phyloP scores from a whole-genome alignment of 2,797 vertebrate genomes.

The Leucoraja ocellata region DNA sequence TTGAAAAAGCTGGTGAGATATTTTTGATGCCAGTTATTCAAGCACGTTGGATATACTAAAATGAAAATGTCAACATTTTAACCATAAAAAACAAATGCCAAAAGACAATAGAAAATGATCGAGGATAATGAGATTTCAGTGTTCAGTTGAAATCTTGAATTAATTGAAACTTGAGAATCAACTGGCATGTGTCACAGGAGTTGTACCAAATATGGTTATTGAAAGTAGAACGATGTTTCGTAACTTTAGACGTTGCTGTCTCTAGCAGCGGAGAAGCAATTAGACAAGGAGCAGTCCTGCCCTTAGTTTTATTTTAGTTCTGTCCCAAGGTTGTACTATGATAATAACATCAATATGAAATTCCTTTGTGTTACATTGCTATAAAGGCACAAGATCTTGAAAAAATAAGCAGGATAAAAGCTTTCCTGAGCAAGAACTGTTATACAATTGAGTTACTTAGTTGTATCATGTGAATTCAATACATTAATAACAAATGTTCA shows the following conservation, averaged over 20 bases:
- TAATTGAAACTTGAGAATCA: neutral
- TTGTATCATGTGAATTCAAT: neutral
- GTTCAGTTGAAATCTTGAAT: neutral
- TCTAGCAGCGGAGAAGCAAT: neutral
- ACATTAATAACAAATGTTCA: neutral
- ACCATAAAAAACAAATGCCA: neutral
- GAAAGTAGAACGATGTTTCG: neutral
- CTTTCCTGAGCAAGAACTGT: too few species aligned
- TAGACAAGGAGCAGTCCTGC: neutral
- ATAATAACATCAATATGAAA: neutral
- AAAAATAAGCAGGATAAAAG: neutral
- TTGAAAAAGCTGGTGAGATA: neutral
- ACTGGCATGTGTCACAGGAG: neutral
- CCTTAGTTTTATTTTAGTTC: neutral
- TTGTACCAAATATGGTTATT: neutral
- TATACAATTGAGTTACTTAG: neutral
- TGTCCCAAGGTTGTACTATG: neutral
- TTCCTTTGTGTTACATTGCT: neutral
- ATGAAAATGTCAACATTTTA: neutral
- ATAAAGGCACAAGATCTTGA: neutral
- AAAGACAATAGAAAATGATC: neutral
- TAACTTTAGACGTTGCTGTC: neutral
- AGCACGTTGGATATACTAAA: neutral
- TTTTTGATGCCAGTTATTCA: neutral
- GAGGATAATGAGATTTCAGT: conserved; percentile 10